These are phyloP conservation scores for Sterrhoptilus dennistouni DNA, from an alignment of 2,113 vertebrate genomes.

Conservation along the genomic window DNA sequence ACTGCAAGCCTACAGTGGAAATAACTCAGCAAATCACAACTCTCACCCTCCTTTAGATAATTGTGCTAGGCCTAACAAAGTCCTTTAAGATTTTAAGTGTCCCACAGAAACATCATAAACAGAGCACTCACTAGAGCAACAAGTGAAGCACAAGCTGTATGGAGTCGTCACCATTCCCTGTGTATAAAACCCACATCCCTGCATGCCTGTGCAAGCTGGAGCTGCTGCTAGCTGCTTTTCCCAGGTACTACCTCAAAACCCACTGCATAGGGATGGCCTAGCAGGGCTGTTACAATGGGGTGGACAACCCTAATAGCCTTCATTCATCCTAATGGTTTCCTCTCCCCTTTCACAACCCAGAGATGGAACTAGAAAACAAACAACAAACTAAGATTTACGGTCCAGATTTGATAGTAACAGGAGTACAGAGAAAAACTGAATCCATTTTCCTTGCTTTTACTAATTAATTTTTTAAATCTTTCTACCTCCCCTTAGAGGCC, in stretches of 20 bases:
- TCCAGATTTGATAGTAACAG: neutral
- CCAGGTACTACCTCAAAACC: neutral
- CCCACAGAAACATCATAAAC: neutral
- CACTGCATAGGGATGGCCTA: neutral
- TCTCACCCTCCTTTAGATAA: neutral
- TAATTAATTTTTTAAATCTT: neutral
- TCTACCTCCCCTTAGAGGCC: neutral
- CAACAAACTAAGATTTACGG: neutral
- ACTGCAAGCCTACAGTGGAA: neutral
- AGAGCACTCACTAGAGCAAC: neutral
- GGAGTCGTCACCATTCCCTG: neutral
- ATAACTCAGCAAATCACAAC: neutral
- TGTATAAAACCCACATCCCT: neutral
- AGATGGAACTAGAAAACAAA: neutral
- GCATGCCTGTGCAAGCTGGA: neutral
- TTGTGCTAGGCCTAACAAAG: neutral
- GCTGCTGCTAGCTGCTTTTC: neutral
- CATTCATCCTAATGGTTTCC: neutral
- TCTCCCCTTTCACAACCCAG: neutral
- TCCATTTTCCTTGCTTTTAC: neutral
- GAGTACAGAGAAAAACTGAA: neutral
- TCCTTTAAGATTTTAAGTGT: neutral
- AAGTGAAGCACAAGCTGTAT: neutral
- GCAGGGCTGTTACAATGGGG: neutral
- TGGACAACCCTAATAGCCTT: neutral